These are phyloP conservation scores for Hyposmocoma kahamanoa DNA, from an alignment of 1,140 invertebrate species.

Conservation along the genomic window DNA sequence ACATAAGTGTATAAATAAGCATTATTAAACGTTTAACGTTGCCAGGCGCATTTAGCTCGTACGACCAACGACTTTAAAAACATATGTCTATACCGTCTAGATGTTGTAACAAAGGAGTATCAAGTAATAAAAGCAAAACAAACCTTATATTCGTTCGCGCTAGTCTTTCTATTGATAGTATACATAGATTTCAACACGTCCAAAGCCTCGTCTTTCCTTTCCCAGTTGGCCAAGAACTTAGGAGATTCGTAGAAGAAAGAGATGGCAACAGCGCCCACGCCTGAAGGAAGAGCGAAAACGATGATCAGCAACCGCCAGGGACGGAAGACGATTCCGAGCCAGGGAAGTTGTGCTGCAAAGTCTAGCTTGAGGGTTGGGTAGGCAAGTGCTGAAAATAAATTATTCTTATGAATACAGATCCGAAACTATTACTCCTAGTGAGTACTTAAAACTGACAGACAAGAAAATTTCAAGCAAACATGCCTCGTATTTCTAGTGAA, in stretches of 20 bases:
- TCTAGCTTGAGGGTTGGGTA: constrained; percentile 62
- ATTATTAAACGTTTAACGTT: too few relatives aligned
- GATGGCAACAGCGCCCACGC: constrained; percentile 75
- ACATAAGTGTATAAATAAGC: too few relatives aligned
- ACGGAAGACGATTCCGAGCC: constrained; percentile 64
- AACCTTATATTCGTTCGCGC: constrained; percentile 42
- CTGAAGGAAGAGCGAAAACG: constrained; percentile 76
- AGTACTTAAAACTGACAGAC: too few relatives aligned
- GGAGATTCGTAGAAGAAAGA: constrained; percentile 82
- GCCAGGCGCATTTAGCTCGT: too few relatives aligned
- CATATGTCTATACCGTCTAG: too few relatives aligned
- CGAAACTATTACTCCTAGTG: too few relatives aligned
- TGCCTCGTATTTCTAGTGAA: too few relatives aligned
- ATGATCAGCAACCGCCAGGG: constrained; percentile 82
- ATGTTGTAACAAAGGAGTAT: too few relatives aligned
- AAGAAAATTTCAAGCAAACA: too few relatives aligned
- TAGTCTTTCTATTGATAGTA: constrained; percentile 54
- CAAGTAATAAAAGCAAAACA: too few relatives aligned
- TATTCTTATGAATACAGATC: too few relatives aligned
- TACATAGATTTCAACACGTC: constrained; percentile 74
- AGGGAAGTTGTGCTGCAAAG: constrained; percentile 43
- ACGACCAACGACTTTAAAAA: too few relatives aligned
- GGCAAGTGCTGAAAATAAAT: constrained; percentile 41
- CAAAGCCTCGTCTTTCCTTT: constrained; percentile 74
- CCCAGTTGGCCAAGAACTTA: constrained; percentile 77